Percentiles rank a stretch among this genome's conserved stretches.
phyloP scores from a whole-genome alignment of 2,888 invertebrate genomes.

The Drosophila nr. fundita region DNA sequence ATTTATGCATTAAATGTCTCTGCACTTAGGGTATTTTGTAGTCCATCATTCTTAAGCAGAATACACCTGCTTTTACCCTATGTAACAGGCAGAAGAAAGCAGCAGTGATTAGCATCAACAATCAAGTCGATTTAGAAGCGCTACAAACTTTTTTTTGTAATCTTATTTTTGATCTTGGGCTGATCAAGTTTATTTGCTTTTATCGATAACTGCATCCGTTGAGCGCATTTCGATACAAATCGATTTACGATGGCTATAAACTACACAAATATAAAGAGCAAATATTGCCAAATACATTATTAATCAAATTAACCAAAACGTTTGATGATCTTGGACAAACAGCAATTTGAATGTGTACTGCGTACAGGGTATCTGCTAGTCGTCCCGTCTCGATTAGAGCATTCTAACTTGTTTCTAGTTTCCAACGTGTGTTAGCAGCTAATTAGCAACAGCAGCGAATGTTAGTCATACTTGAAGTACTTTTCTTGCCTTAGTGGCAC shows the following conservation, averaged over 20 bases:
- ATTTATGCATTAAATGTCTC: no score
- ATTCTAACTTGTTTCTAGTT: not conserved
- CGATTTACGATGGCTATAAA: not conserved
- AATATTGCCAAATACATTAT: not conserved
- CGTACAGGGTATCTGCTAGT: not conserved
- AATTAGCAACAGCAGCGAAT: constrained; percentile 59
- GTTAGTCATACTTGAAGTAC: constrained; percentile 22
- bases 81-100: not conserved
- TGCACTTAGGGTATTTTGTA: not conserved
- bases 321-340: not conserved
- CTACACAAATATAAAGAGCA: not conserved
- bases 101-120: not conserved
- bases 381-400: not conserved
- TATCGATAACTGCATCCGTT: not conserved
- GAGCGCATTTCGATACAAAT: not conserved
- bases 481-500: constrained; percentile 1
- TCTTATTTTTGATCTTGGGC: not conserved
- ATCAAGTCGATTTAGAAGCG: not conserved
- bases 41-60: not conserved
- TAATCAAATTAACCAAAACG: not conserved
- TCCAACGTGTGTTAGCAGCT: constrained; percentile 26
- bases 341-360: not conserved
- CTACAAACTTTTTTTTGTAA: not conserved
- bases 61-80: not conserved
- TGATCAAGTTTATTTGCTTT: rapidly evolving